Percentiles rank a stretch among this genome's conserved stretches.
These are phyloP conservation scores for Gila robusta DNA, from an alignment of 2,797 vertebrate genomes.

Conservation along the genomic window DNA sequence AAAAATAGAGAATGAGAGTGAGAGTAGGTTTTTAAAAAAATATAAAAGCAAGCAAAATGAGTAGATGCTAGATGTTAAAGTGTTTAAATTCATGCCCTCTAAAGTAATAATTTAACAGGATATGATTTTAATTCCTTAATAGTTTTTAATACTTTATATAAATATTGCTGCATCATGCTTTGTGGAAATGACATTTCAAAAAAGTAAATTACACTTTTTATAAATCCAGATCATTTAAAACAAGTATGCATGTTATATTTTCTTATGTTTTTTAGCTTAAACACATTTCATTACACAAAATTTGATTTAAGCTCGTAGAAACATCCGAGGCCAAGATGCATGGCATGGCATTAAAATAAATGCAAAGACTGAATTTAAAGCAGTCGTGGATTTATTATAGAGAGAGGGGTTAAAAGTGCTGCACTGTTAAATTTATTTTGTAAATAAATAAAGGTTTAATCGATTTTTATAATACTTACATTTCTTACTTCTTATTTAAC, in stretches of 20 bases:
- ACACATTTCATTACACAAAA: neutral
- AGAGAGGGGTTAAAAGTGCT: neutral
- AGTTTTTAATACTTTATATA: neutral
- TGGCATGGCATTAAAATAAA: neutral
- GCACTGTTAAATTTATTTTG: neutral
- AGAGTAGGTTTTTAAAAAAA: conserved; percentile 31
- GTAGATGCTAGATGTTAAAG: conserved; percentile 25
- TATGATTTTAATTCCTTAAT: neutral
- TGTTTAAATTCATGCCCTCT: conserved; percentile 35
- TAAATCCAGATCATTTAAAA: neutral
- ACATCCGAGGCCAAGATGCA: neutral
- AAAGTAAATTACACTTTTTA: neutral
- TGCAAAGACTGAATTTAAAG: neutral
- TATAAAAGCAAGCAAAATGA: conserved; percentile 14
- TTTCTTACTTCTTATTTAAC: neutral
- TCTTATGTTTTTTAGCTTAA: neutral
- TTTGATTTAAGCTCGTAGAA: neutral
- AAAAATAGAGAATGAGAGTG: conserved; percentile 39
- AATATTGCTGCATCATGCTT: too few relatives aligned
- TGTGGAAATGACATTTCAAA: neutral
- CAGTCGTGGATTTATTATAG: neutral
- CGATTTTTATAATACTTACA: neutral
- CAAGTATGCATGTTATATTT: neutral
- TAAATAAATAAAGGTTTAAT: neutral
- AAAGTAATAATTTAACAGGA: neutral